Conservation (phyloP, 2,888 invertebrate genomes). For the Hyles lineata region DNA sequence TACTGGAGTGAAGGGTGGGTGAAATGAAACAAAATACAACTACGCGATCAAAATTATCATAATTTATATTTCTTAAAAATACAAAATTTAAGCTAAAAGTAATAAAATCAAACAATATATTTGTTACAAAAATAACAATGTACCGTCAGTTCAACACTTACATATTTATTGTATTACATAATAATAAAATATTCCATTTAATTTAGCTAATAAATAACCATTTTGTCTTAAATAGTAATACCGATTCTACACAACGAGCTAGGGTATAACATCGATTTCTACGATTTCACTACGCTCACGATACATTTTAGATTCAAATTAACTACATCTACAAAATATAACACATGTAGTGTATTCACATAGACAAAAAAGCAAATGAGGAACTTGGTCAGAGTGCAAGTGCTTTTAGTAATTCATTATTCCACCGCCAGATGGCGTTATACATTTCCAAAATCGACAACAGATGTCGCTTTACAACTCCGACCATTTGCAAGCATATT, state of each 20-base stretch:
- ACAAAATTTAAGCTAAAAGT: slow-evolving; percentile 31
- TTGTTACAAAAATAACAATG: slow-evolving; percentile 30
- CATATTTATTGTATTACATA: slow-evolving; percentile 28
- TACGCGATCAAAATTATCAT: slow-evolving; percentile 27
- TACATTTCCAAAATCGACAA: neutral
- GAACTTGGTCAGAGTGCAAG: slow-evolving; percentile 11
- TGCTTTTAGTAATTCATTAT: neutral
- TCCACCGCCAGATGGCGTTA: slow-evolving; percentile 16
- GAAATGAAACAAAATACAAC: slow-evolving; percentile 40
- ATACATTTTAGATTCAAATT: slow-evolving; percentile 14
- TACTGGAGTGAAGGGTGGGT: neutral
- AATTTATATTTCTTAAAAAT: slow-evolving; percentile 31
- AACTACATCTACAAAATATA: slow-evolving; percentile 17
- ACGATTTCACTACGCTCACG: slow-evolving; percentile 5
- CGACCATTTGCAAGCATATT: slow-evolving; percentile 3
- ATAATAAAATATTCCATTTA: slow-evolving; percentile 16
- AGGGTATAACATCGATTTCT: neutral
- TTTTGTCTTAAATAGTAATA: slow-evolving; percentile 13
- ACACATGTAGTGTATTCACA: slow-evolving; percentile 6
- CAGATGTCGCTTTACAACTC: slow-evolving; percentile 29
- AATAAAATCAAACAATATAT: slow-evolving; percentile 31
- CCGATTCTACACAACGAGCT: slow-evolving; percentile 24
- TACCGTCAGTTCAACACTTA: slow-evolving; percentile 29
- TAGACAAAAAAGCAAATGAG: slow-evolving; percentile 8
- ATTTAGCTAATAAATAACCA: slow-evolving; percentile 20